A percentile compares a stretch with the other conserved stretches of the same genome.
These are phyloP conservation scores for Gallinago paraguaiae DNA, from an alignment of 2,113 vertebrate genomes.

Conservation along the genomic window DNA sequence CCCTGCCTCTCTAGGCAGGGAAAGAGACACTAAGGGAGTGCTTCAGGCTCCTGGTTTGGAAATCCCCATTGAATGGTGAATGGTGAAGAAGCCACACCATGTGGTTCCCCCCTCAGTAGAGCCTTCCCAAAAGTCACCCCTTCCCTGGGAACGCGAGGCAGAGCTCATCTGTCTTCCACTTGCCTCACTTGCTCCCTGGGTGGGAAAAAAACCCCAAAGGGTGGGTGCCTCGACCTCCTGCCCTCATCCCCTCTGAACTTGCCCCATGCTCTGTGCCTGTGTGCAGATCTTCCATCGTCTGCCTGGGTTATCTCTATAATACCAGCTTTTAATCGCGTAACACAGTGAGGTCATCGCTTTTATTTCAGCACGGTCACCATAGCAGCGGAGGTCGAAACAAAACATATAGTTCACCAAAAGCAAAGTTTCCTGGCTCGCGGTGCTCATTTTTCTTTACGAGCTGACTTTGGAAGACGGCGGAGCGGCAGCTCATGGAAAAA, in stretches of 20 bases:
- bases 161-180: fast-evolving
- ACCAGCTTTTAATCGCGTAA: background rate
- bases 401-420: background rate
- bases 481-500: conserved; percentile 3
- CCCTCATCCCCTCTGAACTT: background rate
- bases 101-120: background rate
- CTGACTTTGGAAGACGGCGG: conserved; percentile 12
- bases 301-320: background rate
- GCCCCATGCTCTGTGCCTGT: background rate
- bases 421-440: conserved; percentile 52
- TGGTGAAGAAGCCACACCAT: background rate
- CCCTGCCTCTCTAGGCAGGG: background rate
- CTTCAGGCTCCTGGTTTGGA: background rate
- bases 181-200: background rate
- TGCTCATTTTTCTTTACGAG: conserved; percentile 20
- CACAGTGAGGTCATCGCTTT: background rate
- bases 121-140: background rate
- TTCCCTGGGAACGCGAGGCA: background rate
- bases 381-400: conserved; percentile 44
- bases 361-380: conserved; percentile 7
- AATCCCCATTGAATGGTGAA: background rate
- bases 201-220: background rate
- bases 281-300: background rate
- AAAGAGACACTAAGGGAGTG: background rate
- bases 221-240: fast-evolving